phyloP scores from a whole-genome alignment of 2,888 invertebrate genomes.

The Chloroclystis v-ata region DNA sequence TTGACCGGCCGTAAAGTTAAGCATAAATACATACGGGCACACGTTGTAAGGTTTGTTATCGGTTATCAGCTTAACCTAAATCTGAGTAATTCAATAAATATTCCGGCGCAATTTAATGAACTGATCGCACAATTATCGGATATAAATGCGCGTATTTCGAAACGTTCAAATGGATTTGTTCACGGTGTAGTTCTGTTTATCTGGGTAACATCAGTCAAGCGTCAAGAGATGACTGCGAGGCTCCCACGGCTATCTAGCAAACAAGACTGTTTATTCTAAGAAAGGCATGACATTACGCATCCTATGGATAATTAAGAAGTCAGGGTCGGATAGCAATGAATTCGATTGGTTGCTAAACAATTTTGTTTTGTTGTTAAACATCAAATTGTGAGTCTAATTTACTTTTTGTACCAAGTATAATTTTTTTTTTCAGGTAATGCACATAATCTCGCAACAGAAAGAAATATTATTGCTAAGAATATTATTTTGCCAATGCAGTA shows the following conservation, averaged over 20 bases:
- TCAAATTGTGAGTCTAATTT: constrained; percentile 6
- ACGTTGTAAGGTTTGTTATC: neutral
- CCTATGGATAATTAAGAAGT: constrained; percentile 49
- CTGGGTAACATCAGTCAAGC: constrained; percentile 72
- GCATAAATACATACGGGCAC: neutral
- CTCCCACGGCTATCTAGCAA: constrained; percentile 59
- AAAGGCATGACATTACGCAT: constrained; percentile 46
- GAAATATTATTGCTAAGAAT: no score
- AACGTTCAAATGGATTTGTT: constrained; percentile 39
- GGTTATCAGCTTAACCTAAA: neutral
- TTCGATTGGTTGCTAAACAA: constrained; percentile 34
- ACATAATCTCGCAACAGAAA: no score
- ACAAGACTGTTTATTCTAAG: constrained; percentile 47
- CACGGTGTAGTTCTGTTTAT: constrained; percentile 57
- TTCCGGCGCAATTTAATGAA: neutral
- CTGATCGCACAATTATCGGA: neutral
- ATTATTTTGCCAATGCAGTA: no score
- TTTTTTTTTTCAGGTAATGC: constrained; percentile 21
- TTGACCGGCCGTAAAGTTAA: constrained; percentile 1
- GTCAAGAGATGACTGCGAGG: constrained; percentile 38
- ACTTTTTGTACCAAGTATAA: neutral
- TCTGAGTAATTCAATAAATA: neutral
- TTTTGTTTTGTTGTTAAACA: constrained; percentile 29
- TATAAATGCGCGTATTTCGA: constrained; percentile 31
- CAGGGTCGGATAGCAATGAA: constrained; percentile 39